These are phyloP conservation scores for Xestoiulus laeticollis DNA, from an alignment of 2,888 invertebrate species.

Conservation along the genomic window DNA sequence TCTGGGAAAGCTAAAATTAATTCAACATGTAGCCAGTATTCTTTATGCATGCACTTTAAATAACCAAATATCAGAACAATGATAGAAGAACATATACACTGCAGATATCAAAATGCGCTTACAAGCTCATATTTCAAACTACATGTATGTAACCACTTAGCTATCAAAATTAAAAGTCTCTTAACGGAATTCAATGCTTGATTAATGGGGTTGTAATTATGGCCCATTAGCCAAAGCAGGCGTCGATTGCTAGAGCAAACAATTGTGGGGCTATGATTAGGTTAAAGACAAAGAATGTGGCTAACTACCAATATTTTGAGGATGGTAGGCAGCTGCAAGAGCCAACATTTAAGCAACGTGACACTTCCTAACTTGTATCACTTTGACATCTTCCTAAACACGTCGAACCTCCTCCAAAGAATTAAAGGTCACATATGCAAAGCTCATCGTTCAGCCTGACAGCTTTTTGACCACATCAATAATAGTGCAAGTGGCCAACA, in stretches of 20 bases:
- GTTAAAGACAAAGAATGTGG: background rate
- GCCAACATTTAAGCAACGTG: background rate
- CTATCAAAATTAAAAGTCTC: background rate
- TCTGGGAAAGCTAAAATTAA: background rate
- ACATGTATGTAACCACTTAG: no score
- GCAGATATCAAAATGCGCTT: no score
- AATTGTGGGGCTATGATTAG: background rate
- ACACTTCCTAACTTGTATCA: constrained; percentile 7
- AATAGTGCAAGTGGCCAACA: background rate
- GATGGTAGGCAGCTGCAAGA: background rate
- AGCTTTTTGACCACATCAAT: constrained; percentile 36
- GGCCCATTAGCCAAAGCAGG: background rate
- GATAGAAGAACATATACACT: no score
- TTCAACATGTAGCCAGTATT: background rate
- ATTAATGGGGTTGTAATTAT: background rate
- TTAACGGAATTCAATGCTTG: background rate
- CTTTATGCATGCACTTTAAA: background rate
- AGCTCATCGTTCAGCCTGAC: constrained; percentile 44
- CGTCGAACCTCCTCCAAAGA: background rate
- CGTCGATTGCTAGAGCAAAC: background rate
- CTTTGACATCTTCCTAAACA: constrained; percentile 17
- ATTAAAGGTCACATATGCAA: constrained; percentile 44
- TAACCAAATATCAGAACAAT: background rate
- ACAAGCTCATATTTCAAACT: no score
- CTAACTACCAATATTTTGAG: background rate